Evolutionary conservation across 2,113 vertebrate genomes (phyloP).

Genomic region (Otis tarda): DNA sequence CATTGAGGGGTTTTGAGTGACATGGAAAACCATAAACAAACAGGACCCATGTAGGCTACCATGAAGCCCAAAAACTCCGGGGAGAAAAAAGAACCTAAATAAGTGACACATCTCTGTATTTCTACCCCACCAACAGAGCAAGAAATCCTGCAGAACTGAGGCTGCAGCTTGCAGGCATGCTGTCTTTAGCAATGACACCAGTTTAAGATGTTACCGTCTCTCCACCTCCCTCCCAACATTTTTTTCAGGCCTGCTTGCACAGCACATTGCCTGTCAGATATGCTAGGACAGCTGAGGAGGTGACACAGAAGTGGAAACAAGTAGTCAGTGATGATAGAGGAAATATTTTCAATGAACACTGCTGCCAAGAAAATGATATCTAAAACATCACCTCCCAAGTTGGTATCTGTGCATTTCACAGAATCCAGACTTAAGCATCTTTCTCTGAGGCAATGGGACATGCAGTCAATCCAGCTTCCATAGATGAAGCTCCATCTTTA

Average conservation of each 20-base stretch:
- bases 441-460: background rate
- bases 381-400: background rate
- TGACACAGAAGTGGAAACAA: conserved; percentile 17
- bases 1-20: background rate
- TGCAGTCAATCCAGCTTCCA: background rate
- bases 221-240: background rate
- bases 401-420: background rate
- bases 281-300: background rate
- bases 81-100: background rate
- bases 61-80: background rate
- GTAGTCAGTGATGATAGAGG: background rate
- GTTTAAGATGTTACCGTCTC: background rate
- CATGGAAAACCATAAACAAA: background rate
- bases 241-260: conserved; percentile 5
- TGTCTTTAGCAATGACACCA: background rate
- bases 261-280: background rate
- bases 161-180: background rate
- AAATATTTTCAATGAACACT: conserved; percentile 22
- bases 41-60: background rate
- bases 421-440: background rate
- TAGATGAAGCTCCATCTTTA: background rate
- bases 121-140: background rate
- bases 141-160: background rate
- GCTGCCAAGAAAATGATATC: conserved; percentile 12
- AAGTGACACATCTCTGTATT: background rate